phyloP scores from a whole-genome alignment of 2,113 vertebrate genomes.

The Onychostruthus taczanowskii region DNA sequence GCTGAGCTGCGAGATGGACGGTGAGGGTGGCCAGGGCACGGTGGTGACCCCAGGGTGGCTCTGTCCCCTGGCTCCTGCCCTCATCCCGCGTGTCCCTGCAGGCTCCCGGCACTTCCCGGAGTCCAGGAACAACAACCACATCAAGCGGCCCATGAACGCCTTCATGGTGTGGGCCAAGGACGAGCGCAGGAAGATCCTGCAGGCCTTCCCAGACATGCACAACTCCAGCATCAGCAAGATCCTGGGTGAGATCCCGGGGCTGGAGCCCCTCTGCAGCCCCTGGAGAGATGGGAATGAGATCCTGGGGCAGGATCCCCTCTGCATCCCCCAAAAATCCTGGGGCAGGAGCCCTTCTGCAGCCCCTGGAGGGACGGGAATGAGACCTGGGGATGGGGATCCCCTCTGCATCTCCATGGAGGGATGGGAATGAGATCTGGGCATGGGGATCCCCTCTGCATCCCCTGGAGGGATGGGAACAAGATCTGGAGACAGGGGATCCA shows the following conservation, averaged over 20 bases:
- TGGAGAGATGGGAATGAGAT: too few species aligned
- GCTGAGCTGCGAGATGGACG: slow-evolving; percentile 72
- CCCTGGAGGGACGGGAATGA: too few species aligned
- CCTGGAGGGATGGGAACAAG: not conserved
- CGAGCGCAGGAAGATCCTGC: not conserved
- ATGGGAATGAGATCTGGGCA: too few species aligned
- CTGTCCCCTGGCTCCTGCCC: not conserved
- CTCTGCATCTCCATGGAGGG: too few species aligned
- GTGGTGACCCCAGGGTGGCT: accelerated
- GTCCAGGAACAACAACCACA: slow-evolving; percentile 75
- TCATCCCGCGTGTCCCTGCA: not conserved
- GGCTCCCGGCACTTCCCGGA: not conserved
- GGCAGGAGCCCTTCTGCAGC: not conserved
- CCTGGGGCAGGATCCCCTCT: too few species aligned
- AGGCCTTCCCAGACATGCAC: not conserved
- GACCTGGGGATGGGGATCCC: too few species aligned
- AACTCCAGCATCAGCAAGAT: not conserved
- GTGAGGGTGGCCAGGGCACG: not conserved
- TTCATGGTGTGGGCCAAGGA: slow-evolving; percentile 92
- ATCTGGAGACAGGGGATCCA: not conserved
- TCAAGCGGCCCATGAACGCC: slow-evolving; percentile 99
- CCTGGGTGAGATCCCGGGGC: not conserved
- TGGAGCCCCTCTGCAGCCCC: not conserved
- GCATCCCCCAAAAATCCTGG: too few species aligned
- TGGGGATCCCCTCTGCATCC: too few species aligned